A percentile compares a stretch with the other conserved stretches of the same genome.
These are phyloP conservation scores for Microplitis demolitor DNA, from an alignment of 1,140 invertebrate species.

Conservation along the genomic window DNA sequence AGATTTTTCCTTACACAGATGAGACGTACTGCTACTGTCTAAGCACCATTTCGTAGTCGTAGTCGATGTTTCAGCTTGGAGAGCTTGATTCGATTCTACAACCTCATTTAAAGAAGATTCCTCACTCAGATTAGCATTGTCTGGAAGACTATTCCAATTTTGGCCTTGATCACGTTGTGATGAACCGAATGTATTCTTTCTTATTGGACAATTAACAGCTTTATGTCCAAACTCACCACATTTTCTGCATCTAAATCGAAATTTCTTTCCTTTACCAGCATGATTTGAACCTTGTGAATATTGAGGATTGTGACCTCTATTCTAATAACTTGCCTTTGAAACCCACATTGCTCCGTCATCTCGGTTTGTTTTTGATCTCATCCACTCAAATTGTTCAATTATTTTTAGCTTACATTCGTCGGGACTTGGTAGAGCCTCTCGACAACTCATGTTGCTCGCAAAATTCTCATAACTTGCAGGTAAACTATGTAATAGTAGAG, in stretches of 20 bases:
- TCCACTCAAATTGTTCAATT: conserved; percentile 2
- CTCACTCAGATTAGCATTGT: too few relatives aligned
- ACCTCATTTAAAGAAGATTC: not conserved
- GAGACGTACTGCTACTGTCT: not conserved
- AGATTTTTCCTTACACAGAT: conserved; percentile 2
- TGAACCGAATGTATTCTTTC: not conserved
- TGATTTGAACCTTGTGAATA: not conserved
- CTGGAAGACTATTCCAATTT: too few relatives aligned
- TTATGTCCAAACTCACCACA: conserved; percentile 3
- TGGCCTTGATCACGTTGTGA: not conserved
- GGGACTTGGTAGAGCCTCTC: too few relatives aligned
- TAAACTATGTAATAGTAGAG: too few relatives aligned
- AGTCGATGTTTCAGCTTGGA: not conserved
- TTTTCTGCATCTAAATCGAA: conserved; percentile 5
- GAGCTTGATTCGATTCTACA: not conserved
- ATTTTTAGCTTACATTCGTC: conserved; percentile 4
- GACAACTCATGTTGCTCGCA: too few relatives aligned
- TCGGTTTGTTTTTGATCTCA: not conserved
- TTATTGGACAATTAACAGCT: not conserved
- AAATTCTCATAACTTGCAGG: too few relatives aligned
- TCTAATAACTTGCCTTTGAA: not conserved
- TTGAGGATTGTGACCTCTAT: not conserved
- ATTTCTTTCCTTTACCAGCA: not conserved
- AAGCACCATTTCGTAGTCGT: not conserved
- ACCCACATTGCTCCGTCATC: not conserved